Evolutionary conservation across 1,140 invertebrate genomes (phyloP).

Genomic region (Amphibalanus amphitrite): DNA sequence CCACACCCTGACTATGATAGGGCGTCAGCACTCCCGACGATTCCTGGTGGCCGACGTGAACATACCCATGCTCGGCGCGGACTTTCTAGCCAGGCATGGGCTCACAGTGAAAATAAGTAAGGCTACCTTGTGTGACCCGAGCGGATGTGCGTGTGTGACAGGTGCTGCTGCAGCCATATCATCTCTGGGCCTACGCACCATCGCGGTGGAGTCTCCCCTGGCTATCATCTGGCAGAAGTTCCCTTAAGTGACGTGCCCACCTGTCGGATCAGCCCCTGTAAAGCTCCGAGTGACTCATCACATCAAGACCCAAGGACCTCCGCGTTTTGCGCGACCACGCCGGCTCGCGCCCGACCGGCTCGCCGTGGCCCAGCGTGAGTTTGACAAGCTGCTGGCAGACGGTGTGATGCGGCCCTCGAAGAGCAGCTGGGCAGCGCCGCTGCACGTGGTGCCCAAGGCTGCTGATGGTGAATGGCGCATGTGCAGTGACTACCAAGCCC

Average conservation of each 20-base stretch:
- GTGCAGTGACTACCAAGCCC: conserved; percentile 27
- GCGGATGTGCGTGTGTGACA: too few species aligned
- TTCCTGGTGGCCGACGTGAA: too few species aligned
- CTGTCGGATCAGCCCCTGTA: background rate
- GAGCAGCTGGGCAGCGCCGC: conserved; percentile 16
- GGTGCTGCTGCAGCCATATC: too few species aligned
- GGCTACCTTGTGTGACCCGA: too few species aligned
- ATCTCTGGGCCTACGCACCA: too few species aligned
- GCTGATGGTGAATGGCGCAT: conserved; percentile 21
- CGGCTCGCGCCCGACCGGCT: conserved; percentile 21
- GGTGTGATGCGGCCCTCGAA: conserved; percentile 14
- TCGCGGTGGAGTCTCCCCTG: too few species aligned
- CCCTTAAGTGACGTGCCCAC: background rate
- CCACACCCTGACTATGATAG: too few species aligned
- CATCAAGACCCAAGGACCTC: conserved; percentile 6
- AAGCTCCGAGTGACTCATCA: background rate
- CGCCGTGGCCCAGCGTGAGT: conserved; percentile 19
- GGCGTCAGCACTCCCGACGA: too few species aligned
- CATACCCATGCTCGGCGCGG: too few species aligned
- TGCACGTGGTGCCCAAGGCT: conserved; percentile 18
- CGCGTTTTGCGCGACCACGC: conserved; percentile 13
- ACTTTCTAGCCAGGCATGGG: too few species aligned
- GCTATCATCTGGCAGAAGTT: background rate
- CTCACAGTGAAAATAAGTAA: too few species aligned
- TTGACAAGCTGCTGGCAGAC: conserved; percentile 12